Evolutionary conservation across 2,113 vertebrate species (phyloP), one percentile per base, ranked within the genome.

Genomic region (Furnarius figulus): DNA sequence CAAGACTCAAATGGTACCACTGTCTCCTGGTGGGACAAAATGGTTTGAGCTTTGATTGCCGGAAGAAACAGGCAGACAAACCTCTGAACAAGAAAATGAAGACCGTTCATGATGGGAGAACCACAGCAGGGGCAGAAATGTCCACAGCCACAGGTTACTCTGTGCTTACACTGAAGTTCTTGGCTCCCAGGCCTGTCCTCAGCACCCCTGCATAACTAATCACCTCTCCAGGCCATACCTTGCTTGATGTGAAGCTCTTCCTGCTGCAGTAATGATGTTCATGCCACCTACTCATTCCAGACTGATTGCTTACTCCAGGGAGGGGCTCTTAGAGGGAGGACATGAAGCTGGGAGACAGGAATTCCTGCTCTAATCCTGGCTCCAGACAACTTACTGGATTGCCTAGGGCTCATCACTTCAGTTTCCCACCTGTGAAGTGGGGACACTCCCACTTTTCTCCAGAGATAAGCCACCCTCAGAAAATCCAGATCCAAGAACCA

Each of bases 401-500:
- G 94, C 97, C 93, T 1, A 28, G 71, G 96, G 95, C 93, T 96
- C 86, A 86, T 85, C 37, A 25, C 85, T 93, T 81, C 70, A 89
- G 76, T 95, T 96, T 95, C 85, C 95, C 94, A 95, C 66, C 95
- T 96, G 86, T 88, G 94, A 96, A 95, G 95, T 92, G 74, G 40
- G 55, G 82, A 92, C 87, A 85, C 95, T 96, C 93, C 95, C 90
- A 95, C 82, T 65, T 59, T 80, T 62, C 80, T 85, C 71, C 72
- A 65, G 79, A 93, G 86, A 87, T 96, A 92, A 89, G 73, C 66
- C 78, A 81, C 70, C 40, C 59, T 88, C 89, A 50, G 61, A 92
- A 96, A 91, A 89, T 50, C 19, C 12, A 93, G 93, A 96, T 94
- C 65, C 68, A 75, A 77, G 65, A 89, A 82, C 8, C 27, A 86